Conservation (phyloP, 2,888 invertebrate genomes). For the Cremastinae sp. region DNA sequence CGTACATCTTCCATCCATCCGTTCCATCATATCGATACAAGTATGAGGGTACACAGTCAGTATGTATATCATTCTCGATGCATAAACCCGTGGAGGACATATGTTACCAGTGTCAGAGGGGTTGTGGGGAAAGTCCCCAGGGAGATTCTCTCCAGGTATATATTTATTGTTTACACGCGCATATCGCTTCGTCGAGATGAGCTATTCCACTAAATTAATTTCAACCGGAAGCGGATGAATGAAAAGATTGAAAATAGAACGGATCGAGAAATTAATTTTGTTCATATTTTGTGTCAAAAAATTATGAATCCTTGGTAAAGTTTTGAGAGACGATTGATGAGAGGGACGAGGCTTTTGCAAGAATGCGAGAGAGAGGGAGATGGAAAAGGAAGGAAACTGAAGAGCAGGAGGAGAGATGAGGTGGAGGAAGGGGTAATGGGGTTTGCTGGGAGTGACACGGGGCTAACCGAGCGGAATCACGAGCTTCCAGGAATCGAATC, state of each 20-base stretch:
- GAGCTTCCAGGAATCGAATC: conserved; percentile 80
- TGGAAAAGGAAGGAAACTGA: conserved; percentile 4
- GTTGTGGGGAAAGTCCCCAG: conserved; percentile 25
- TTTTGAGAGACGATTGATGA: conserved; percentile 22
- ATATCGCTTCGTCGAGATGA: conserved; percentile 10
- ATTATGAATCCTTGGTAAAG: conserved; percentile 32
- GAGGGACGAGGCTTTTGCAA: conserved; percentile 2
- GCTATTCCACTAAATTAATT: neutral
- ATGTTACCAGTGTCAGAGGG: conserved; percentile 34
- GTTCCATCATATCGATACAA: conserved; percentile 8
- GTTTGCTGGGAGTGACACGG: conserved; percentile 80
- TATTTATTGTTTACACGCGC: conserved; percentile 28
- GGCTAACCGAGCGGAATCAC: conserved; percentile 80
- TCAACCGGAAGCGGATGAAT: neutral
- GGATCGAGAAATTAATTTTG: too few relatives aligned
- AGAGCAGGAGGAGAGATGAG: conserved; percentile 21
- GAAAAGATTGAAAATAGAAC: too few relatives aligned
- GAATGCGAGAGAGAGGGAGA: conserved; percentile 17
- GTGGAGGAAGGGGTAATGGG: conserved; percentile 74
- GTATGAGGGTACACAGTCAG: conserved; percentile 17
- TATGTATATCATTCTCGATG: conserved; percentile 46
- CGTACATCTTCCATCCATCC: conserved; percentile 39
- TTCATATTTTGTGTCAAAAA: conserved; percentile 48
- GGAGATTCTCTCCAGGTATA: conserved; percentile 31
- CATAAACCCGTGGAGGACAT: conserved; percentile 25